Percentiles rank a stretch among this genome's conserved stretches.
Evolutionary conservation across 2,113 vertebrate species (phyloP).

Genomic region (Spea multiplicata): DNA sequence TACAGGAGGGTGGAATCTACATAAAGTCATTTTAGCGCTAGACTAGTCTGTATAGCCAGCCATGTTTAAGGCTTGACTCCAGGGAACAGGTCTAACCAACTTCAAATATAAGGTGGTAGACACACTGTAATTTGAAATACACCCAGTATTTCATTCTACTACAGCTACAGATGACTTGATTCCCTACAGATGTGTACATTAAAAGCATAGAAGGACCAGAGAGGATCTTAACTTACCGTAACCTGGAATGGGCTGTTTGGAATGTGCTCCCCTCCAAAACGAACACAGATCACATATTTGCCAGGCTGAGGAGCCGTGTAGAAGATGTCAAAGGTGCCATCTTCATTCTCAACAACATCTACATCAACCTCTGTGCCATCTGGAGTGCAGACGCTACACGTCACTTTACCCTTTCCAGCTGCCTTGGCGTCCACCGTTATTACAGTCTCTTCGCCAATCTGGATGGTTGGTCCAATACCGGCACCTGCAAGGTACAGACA

Average conservation of each 20-base stretch:
- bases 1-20: not conserved
- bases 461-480: constrained; percentile 89
- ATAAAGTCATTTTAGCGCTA: not conserved
- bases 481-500: constrained; percentile 68
- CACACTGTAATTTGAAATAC: too few species aligned
- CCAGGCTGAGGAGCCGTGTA: constrained; percentile 92
- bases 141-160: too few species aligned
- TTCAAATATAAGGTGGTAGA: too few species aligned
- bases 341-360: constrained; percentile 90
- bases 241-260: constrained; percentile 98
- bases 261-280: constrained; percentile 94
- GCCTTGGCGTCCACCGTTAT: constrained; percentile 95
- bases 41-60: too few species aligned
- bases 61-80: too few species aligned
- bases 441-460: constrained; percentile 92
- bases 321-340: constrained; percentile 95
- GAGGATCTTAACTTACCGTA: constrained; percentile 71
- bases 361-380: constrained; percentile 91
- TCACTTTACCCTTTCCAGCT: constrained; percentile 93
- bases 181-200: too few species aligned
- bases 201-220: too few species aligned
- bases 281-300: constrained; percentile 92
- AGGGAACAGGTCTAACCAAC: too few species aligned
- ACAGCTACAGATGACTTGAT: too few species aligned
- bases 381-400: constrained; percentile 88